phyloP scores from a whole-genome alignment of 2,797 vertebrate genomes.

The Coreius guichenoti region DNA sequence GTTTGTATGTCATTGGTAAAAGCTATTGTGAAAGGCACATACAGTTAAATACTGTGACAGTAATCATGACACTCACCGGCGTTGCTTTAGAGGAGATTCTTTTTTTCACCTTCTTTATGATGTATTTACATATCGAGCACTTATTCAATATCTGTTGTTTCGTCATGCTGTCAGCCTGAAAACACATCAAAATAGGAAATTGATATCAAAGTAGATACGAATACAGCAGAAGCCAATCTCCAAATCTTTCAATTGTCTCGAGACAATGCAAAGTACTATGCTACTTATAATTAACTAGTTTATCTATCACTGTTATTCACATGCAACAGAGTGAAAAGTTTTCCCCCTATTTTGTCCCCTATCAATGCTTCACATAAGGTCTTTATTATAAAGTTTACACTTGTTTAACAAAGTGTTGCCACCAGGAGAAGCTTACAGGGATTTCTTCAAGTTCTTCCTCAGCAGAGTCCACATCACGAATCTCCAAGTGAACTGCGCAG shows the following conservation, averaged over 20 bases:
- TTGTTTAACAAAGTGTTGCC: background rate
- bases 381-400: background rate
- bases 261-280: background rate
- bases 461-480: constrained; percentile 35
- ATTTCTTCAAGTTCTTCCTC: constrained; percentile 19
- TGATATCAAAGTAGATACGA: background rate
- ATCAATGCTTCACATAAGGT: background rate
- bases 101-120: constrained; percentile 59
- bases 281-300: background rate
- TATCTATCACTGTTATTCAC: background rate
- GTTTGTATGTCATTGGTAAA: background rate
- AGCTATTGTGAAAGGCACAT: background rate
- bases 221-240: background rate
- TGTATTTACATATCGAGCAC: constrained; percentile 61
- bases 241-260: background rate
- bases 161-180: background rate
- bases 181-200: background rate
- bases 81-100: fast-evolving
- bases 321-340: background rate
- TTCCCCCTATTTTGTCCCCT: no score
- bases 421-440: constrained; percentile 1
- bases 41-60: background rate
- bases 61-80: constrained; percentile 46
- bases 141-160: constrained; percentile 19
- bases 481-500: constrained; percentile 26